Evolutionary conservation across 2,113 vertebrate species (phyloP), one percentile per base, ranked within the genome.

Genomic region (Mohoua ochrocephala): DNA sequence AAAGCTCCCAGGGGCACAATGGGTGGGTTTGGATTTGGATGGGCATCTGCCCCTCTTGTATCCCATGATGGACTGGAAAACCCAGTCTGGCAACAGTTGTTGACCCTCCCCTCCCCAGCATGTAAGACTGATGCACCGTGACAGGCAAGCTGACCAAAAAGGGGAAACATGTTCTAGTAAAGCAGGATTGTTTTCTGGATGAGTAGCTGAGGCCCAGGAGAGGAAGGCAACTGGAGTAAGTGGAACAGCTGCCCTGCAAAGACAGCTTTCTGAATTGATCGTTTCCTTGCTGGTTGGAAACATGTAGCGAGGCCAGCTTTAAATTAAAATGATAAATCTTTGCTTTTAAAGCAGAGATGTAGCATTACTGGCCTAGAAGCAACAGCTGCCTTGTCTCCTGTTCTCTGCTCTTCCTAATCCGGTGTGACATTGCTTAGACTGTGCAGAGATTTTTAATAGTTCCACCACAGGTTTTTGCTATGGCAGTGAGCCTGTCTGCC

Each of bases 211-310:
- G 87, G 63, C 73, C 89, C 57, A 63, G 88, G 80, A 87, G 54
- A 91, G 65, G 64, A 86, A 88, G 22, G 70, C 53, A 50, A 5
- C 65, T 91, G 42, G 96, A 84, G 59, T 78, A 89, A 91, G 87
- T 85, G 89, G 53, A 97, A 69, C 83, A 92, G 59, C 93, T 95
- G 82, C 45, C 74, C 57, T 94, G 82, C 84, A 69, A 59, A 84
- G 70, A 70, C 67, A 60, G 14, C 28, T 70, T 73, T 77, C 45
- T 80, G 42, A 76, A 88, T 27, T 56, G 79, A 73, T 57, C 22
- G 50, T 59, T 96, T 85, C 53, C 39, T 83, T 65, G 15, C 79
- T 91, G 52, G 23, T 63, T 85, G 70, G 57, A 69, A 85, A 71
- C 20, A 42, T 4, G 22, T 67, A 30, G 5, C 2, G 56, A 60